Base-by-base conservation (phyloP, 2,888 invertebrate species). In the Chrysolina oricalcia region DNA sequence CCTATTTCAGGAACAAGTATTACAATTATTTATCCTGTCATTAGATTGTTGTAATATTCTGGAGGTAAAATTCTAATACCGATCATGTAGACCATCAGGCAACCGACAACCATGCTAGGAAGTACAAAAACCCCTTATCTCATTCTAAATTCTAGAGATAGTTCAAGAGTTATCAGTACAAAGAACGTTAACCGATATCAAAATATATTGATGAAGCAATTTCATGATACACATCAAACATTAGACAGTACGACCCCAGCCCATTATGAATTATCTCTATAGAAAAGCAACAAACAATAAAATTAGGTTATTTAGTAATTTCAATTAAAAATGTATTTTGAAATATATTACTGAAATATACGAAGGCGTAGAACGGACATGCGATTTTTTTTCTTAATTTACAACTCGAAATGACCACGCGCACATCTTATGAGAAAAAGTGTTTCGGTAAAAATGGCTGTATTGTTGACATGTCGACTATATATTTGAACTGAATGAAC, bases 241-340 rank as follows among this genome's bases (percentile, higher is more conserved):
- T 35, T 35, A 53, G 53, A 53, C 53, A 19, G 53, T 21, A 11
- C 21, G 53, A 53, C 53, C 53, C 53, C 53, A 21, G 19, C 19
- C 21, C 5, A 23, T 53, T 53, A 21, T 21, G 53, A 53, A 53
- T 11, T 53, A 53, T 53, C 6, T 53, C 19, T 53, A 10, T 53
- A 11, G 11, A 53, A 53, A 19, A 23, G 10, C 53, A 53, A 53
- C 53, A 53, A 21, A n/a, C n/a, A n/a, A n/a, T n/a, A n/a, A n/a
- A n/a, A n/a, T n/a, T n/a, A n/a, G 5, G 21, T 19, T 15, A 53
- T 21, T 11, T 0, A 21, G 2, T 13, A 21, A 21, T 21, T 53
- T 13, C 53, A 53, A 19, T 21, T 10, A 17, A 17, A 2, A 17
- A n/a, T 35, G n/a, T n/a, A n/a, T n/a, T n/a, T n/a, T n/a, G n/a